Conservation (phyloP, 2,888 invertebrate genomes). For the Spisula subtruncata region DNA sequence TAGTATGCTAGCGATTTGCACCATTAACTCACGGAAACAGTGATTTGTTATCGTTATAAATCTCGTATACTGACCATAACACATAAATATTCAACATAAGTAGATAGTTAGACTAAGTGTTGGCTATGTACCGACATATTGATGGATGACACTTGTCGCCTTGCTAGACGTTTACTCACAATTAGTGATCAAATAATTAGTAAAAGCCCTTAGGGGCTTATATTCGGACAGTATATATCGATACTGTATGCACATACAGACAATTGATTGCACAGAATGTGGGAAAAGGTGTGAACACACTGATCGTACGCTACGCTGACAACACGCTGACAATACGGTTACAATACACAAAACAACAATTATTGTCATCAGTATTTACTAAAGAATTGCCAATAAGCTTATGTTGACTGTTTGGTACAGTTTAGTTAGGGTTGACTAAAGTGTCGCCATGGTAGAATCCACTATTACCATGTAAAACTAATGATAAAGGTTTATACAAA, state of each 20-base stretch:
- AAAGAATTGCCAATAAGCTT: too few relatives aligned
- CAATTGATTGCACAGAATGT: background rate
- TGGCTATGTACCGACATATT: conserved; percentile 44
- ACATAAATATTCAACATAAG: background rate
- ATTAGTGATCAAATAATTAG: conserved; percentile 54
- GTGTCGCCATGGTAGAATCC: too few relatives aligned
- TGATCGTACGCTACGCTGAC: too few relatives aligned
- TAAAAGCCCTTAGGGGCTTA: conserved; percentile 23
- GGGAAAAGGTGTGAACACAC: background rate
- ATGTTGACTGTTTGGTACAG: too few relatives aligned
- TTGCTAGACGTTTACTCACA: conserved; percentile 45
- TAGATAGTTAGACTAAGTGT: background rate
- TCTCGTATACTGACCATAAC: background rate
- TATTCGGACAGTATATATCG: background rate
- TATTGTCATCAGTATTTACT: too few relatives aligned
- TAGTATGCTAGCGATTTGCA: too few relatives aligned
- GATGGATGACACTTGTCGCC: conserved; percentile 49
- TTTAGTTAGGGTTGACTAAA: too few relatives aligned
- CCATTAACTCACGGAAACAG: too few relatives aligned
- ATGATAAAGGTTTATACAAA: too few relatives aligned
- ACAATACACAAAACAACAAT: too few relatives aligned
- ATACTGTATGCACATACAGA: background rate
- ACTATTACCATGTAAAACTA: too few relatives aligned
- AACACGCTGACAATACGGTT: too few relatives aligned
- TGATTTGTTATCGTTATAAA: background rate